Base-by-base conservation (phyloP, 2,797 vertebrate species). In the Sylvia borin region DNA sequence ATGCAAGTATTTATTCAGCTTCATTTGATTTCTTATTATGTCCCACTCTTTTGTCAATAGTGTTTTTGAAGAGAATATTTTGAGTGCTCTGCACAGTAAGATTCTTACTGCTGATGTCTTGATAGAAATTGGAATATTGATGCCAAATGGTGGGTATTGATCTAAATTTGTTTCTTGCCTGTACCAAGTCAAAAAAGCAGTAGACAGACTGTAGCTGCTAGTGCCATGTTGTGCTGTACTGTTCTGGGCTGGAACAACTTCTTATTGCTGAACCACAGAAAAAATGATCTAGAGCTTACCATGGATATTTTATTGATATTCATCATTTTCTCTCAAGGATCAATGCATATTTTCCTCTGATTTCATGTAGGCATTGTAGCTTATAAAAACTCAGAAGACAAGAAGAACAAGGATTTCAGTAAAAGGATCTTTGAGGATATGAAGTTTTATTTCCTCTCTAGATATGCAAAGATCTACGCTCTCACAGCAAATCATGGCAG, bases 21-120 rank as follows among this genome's bases (percentile, higher is more conserved):
- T 98, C 96, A 97, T 97, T 97, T 97, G 94, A 91, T 96, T 97
- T 97, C 97, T 97, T 97, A 95, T 97, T 97, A 94, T 77, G 83
- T 58, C 68, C 76, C 47, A 18, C 4, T 86, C 77, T 97, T 97
- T 92, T 90, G 78, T 97, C 97, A 96, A 97, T 97, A 97, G 67
- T 74, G 64, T 47, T 93, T 94, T 96, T 96, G 75, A 65, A 97
- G 27, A 95, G 27, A 70, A 78, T 78, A 94, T 95, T 96, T 97
- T 95, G 83, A 91, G 38, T 88, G 72, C n/a, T 91, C 65, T 22
- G 13, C 34, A 87, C 74, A 95, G 51, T 82, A 92, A 72, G 58
- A 77, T 96, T 95, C 68, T 89, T 96, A 53, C 42, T 83, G 81
- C 50, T 96, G 77, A 85, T 90, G 68, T 82, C 92, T 96, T 90